Evolutionary conservation across 2,797 vertebrate species (phyloP), one percentile per base, ranked within the genome.

Genomic region (Amblyraja radiata): DNA sequence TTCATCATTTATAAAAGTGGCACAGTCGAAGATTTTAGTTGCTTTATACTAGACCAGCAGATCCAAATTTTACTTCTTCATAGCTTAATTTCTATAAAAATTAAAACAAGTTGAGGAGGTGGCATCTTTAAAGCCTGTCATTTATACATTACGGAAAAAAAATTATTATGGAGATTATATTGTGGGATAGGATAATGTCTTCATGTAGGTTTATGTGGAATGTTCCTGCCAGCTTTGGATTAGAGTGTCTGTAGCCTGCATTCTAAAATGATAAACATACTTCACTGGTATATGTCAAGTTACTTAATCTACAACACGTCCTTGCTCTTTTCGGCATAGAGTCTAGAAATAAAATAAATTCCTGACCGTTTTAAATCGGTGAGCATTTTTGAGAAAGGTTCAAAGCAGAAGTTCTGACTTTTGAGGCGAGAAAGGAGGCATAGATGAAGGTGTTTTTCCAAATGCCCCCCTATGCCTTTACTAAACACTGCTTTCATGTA

Each of bases 211-310:
- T 86, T 68, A 36, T 88, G 14, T 36, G 63, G 16, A 88, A 88
- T 36, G 16, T 88, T 68, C 13, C 8, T 25, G 39, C 9, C 73
- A 6, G 32, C 65, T 73, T 73, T 90, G 88, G 88, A 91, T 91
- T 73, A 91, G 36, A 74, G 68, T 91, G 90, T 91, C 84, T 68
- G 90, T 91, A 68, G 74, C 68, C 71, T 91, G 18, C 90, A 91
- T 88, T 74, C 6, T 73, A 74, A 71, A 73, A 21, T 74, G 36
- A 46, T 74, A 21, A 91, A 28, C 9, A 74, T 9, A 10, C 28
- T 28, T 88, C 61, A 88, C 3, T 91, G 68, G 32, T 28, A 11
- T 91, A 54, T 46, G 68, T 54, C 68, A 28, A 74, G 71, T 88
- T 88, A 65, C 32, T 8, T 88, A 65, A 88, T 68, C 84, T 68